Evolutionary conservation across 1,140 invertebrate species (phyloP).

Genomic region (Drosophila sulfurigaster): DNA sequence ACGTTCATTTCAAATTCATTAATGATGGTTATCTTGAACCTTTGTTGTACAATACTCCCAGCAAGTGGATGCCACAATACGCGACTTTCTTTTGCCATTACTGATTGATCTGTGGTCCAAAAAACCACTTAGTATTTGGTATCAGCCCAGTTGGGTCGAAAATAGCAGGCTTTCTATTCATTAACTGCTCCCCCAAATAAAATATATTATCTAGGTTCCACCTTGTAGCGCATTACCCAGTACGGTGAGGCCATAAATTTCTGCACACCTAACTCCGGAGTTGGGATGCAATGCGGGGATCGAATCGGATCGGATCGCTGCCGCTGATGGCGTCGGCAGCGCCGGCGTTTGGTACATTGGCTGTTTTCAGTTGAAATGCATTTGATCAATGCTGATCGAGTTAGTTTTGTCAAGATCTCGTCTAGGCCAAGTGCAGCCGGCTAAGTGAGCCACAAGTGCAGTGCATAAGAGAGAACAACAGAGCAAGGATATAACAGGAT

Average conservation of each 20-base stretch:
- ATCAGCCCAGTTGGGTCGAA: constrained; percentile 16
- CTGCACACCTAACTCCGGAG: constrained; percentile 28
- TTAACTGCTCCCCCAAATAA: constrained; percentile 19
- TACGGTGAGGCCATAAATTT: constrained; percentile 69
- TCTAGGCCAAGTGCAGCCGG: constrained; percentile 69
- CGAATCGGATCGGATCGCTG: background rate
- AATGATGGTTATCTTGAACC: constrained; percentile 19
- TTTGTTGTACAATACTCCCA: constrained; percentile 13
- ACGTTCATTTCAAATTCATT: constrained; percentile 36
- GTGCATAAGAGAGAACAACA: constrained; percentile 1
- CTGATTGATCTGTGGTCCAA: constrained; percentile 48
- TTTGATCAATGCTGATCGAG: constrained; percentile 79
- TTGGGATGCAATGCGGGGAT: constrained; percentile 26
- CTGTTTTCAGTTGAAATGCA: constrained; percentile 78
- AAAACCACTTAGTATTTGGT: constrained; percentile 46
- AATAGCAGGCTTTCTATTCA: constrained; percentile 54
- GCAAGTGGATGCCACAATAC: constrained; percentile 13
- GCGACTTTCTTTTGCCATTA: constrained; percentile 53
- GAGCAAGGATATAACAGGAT: constrained; percentile 28
- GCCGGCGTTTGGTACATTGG: constrained; percentile 69
- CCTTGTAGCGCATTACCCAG: constrained; percentile 63
- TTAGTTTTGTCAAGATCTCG: constrained; percentile 84
- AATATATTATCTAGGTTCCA: constrained; percentile 42
- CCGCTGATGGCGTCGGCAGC: constrained; percentile 32
- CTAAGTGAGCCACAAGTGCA: background rate